These are phyloP conservation scores for Lutjanus campechanus DNA, from an alignment of 2,797 vertebrate genomes.

Conservation along the genomic window DNA sequence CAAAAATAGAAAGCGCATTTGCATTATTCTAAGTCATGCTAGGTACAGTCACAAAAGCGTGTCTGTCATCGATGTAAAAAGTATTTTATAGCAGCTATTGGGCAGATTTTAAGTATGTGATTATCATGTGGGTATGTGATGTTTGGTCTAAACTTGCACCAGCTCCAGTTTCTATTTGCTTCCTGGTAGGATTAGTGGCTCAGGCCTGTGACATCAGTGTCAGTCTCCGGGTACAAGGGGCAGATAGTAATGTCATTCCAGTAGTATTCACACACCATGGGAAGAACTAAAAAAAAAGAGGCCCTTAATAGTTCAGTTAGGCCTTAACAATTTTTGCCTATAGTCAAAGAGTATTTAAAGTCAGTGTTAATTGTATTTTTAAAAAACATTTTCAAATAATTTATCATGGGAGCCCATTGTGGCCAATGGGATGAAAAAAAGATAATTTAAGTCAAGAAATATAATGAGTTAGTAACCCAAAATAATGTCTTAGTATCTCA, in stretches of 20 bases:
- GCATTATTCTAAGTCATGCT: background rate
- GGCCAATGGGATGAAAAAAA: too few species aligned
- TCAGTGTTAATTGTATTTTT: background rate
- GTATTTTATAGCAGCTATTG: slow-evolving; percentile 36
- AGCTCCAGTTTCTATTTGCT: slow-evolving; percentile 70
- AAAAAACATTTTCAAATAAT: slow-evolving; percentile 20
- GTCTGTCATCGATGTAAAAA: background rate
- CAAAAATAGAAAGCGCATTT: background rate
- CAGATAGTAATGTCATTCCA: slow-evolving; percentile 14
- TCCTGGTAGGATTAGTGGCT: slow-evolving; percentile 70
- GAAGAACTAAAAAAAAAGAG: background rate
- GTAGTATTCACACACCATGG: slow-evolving; percentile 13
- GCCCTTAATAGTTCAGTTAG: background rate
- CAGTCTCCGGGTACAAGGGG: slow-evolving; percentile 30
- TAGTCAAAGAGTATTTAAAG: background rate
- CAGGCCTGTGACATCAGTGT: slow-evolving; percentile 42
- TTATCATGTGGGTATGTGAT: slow-evolving; percentile 46
- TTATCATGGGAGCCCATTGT: background rate
- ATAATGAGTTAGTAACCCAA: too few species aligned
- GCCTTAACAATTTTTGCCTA: background rate
- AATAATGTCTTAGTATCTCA: too few species aligned
- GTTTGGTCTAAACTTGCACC: slow-evolving; percentile 67
- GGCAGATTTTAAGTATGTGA: slow-evolving; percentile 49
- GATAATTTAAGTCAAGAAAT: too few species aligned
- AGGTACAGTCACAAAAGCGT: too few species aligned